These are phyloP conservation scores for Epicauta chinensis DNA, from an alignment of 1,140 invertebrate species.

Conservation along the genomic window DNA sequence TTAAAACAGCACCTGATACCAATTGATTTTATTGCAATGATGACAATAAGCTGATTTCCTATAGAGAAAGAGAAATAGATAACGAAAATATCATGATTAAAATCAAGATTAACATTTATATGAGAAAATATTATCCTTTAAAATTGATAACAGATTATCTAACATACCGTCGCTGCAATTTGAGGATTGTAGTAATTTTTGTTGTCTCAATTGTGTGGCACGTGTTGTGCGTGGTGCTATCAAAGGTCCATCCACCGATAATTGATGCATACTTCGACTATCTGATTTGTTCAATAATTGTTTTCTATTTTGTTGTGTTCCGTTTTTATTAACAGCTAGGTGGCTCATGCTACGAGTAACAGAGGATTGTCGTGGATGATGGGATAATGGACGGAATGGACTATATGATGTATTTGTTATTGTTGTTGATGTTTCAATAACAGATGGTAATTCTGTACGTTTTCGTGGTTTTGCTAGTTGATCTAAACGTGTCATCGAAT, in stretches of 20 bases:
- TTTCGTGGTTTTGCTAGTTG: slow-evolving; percentile 68
- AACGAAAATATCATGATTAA: too few relatives aligned
- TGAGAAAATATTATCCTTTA: too few relatives aligned
- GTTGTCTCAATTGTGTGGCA: slow-evolving; percentile 38
- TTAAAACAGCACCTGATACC: too few relatives aligned
- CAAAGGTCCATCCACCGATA: slow-evolving; percentile 44
- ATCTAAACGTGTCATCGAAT: slow-evolving; percentile 87
- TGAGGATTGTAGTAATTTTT: slow-evolving; percentile 31
- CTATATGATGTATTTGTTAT: too few relatives aligned
- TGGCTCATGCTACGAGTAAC: slow-evolving; percentile 64
- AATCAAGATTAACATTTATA: too few relatives aligned
- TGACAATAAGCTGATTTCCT: too few relatives aligned
- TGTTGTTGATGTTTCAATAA: slow-evolving; percentile 41
- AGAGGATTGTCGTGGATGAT: slow-evolving; percentile 33
- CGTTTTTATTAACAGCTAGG: slow-evolving; percentile 44
- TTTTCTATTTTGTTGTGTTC: slow-evolving; percentile 23
- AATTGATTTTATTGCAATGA: too few relatives aligned
- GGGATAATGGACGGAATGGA: slow-evolving; percentile 25
- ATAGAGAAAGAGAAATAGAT: too few relatives aligned
- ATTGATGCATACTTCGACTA: slow-evolving; percentile 60
- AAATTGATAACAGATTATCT: neutral
- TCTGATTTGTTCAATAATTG: slow-evolving; percentile 34
- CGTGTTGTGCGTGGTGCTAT: slow-evolving; percentile 37
- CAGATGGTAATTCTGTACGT: slow-evolving; percentile 49
- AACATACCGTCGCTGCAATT: slow-evolving; percentile 36